These are phyloP conservation scores for Erebia palarica DNA, from an alignment of 2,888 invertebrate genomes.

Conservation along the genomic window DNA sequence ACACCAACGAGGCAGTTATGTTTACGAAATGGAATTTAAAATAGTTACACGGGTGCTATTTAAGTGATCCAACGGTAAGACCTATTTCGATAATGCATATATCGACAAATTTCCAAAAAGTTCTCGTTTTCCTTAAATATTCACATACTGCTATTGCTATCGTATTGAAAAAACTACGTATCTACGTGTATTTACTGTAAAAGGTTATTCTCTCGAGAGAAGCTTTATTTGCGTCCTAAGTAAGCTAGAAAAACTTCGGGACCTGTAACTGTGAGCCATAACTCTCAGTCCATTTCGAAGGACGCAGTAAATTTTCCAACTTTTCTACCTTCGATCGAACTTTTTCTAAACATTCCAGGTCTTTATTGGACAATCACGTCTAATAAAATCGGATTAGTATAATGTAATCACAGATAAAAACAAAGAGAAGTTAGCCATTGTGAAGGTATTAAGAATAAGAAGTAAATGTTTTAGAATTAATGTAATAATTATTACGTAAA, in stretches of 20 bases:
- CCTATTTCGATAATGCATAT: constrained; percentile 3
- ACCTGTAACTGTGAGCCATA: constrained; percentile 47
- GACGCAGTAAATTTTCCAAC: constrained; percentile 61
- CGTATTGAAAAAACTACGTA: not conserved
- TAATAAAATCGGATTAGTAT: not conserved
- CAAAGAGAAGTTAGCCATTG: not conserved
- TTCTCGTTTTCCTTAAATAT: constrained; percentile 24
- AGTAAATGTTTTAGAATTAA: too few relatives aligned
- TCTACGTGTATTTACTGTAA: not conserved
- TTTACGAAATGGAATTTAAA: too few relatives aligned
- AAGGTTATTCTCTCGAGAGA: constrained; percentile 27
- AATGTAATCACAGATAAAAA: not conserved
- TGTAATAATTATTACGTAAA: too few relatives aligned
- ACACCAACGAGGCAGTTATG: too few relatives aligned
- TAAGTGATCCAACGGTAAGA: too few relatives aligned
- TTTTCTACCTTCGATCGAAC: constrained; percentile 35
- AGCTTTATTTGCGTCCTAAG: constrained; percentile 25
- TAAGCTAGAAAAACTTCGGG: constrained; percentile 41
- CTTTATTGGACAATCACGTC: constrained; percentile 7
- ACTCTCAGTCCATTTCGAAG: constrained; percentile 56
- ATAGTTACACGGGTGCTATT: too few relatives aligned
- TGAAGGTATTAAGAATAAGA: too few relatives aligned
- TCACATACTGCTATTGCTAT: not conserved
- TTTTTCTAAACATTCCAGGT: constrained; percentile 21
- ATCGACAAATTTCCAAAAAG: constrained; percentile 15